phyloP scores from a whole-genome alignment of 1,140 invertebrate genomes.

The Cyclina sinensis region DNA sequence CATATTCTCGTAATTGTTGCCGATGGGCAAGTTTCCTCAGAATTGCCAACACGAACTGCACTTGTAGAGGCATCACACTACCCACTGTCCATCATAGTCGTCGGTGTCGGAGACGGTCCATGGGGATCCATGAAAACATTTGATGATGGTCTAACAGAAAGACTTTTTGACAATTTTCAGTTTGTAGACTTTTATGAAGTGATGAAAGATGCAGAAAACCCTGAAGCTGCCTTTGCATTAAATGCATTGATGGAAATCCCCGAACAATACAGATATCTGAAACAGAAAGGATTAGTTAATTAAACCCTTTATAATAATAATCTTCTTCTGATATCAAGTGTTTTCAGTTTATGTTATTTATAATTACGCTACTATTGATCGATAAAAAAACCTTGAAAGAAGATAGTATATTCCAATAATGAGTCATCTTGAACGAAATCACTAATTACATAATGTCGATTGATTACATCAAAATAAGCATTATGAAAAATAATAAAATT shows the following conservation, averaged over 20 bases:
- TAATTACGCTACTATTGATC: no score
- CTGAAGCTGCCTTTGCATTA: conserved; percentile 85
- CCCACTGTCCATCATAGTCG: conserved; percentile 87
- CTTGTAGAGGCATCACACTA: conserved; percentile 87
- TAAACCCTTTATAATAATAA: background rate
- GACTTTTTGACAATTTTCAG: conserved; percentile 87
- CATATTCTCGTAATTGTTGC: conserved; percentile 86
- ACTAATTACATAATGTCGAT: no score
- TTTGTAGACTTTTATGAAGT: conserved; percentile 87
- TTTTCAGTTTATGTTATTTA: no score
- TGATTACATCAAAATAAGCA: no score
- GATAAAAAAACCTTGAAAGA: no score
- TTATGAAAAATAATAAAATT: no score
- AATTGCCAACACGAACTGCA: conserved; percentile 84
- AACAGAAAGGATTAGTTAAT: conserved; percentile 4
- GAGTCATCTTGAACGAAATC: no score
- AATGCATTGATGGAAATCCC: conserved; percentile 87
- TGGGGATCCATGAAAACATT: conserved; percentile 87
- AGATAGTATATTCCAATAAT: no score
- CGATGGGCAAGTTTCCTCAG: conserved; percentile 87
- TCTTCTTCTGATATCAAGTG: no score
- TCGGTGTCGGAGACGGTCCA: conserved; percentile 88
- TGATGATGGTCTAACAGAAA: conserved; percentile 86
- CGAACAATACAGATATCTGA: conserved; percentile 84
- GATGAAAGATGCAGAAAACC: conserved; percentile 82